Base-by-base conservation (phyloP, 2,888 invertebrate species). In the Standfussiana lucernea region DNA sequence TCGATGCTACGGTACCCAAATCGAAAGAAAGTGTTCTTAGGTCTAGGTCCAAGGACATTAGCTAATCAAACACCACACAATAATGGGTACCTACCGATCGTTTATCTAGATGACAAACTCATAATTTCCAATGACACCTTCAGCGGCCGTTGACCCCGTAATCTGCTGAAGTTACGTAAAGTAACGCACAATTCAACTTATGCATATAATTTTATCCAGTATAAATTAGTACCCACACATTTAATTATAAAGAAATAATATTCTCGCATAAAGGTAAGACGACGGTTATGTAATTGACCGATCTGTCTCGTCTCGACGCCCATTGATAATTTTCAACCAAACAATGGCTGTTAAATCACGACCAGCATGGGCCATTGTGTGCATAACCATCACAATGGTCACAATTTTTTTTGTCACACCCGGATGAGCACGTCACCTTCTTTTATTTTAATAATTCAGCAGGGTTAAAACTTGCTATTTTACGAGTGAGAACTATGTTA, bases 401-500 rank as follows among this genome's bases (percentile, higher is more conserved):
- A 45, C 47, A 50, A 75, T 21, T 37, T 10, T 59, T 67, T 40
- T 59, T 61, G 53, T 79, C 40, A 62, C 40, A 84, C 56, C 70
- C 75, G 70, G 80, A 80, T 75, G 37, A 73, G 47, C 53, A 15
- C 28, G 62, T 35, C n/a, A 75, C 40, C 56, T 74, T 62, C 40
- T 67, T 56, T 47, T 40, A 71, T 82, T 68, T 56, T 53, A 35
- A 70, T 82, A 61, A 71, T 76, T 82, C n/a, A 69, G 59, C 69
- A 76, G 72, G 74, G 70, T 77, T 62, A 73, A 53, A 67, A 56
- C 42, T 47, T 72, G 37, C 11, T 7, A 77, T 53, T 71, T 74
- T 72, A 67, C 28, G 61, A 73, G 45, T 77, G 81, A 64, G 68
- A 77, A 77, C 50, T 71, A 37, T 62, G 67, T 80, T 70, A 79